Base-by-base conservation (phyloP, 2,888 invertebrate genomes). In the Philaethria dido region DNA sequence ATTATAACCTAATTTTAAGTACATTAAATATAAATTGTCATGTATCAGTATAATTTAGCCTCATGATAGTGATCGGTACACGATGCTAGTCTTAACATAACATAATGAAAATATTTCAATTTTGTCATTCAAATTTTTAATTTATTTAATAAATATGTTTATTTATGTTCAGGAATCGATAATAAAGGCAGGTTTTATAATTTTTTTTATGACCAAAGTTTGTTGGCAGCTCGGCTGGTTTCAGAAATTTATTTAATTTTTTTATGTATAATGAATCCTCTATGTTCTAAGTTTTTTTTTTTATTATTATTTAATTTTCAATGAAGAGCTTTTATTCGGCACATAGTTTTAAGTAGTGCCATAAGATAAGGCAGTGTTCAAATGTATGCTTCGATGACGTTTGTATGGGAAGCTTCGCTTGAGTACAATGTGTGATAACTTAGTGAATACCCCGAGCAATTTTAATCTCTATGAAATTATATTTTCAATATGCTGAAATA, bases 401-500 rank as follows among this genome's bases (percentile, higher is more conserved):
- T 62, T 60, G 67, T 69, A 65, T n/a, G 65, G 48, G 71, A 79
- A 78, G 84, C 84, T 84, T 85, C 66, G 87, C 88, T 83, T 80
- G 78, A 82, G 83, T 86, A 85, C 84, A 85, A 86, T 83, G 77
- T 82, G 79, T 82, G 78, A 76, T 77, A 79, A 81, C 68, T 75
- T 79, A 76, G 70, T 76, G 73, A 75, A 78, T 76, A 75, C 71
- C 78, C 78, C 79, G 67, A 73, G 73, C 73, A 75, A 80, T 75
- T 79, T 82, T 81, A 82, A 81, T 79, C 80, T 84, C 79, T 79
- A 77, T 84, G 73, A 83, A 84, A 84, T 84, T 87, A 86, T 88
- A 88, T 89, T 88, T 89, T 88, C 83, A 86, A 84, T 88, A 88
- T 78, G 86, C 88, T 87, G 81, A 81, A 84, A 85, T 80, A 81